phyloP scores from a whole-genome alignment of 2,888 invertebrate species.

The Synanthedon formicaeformis region DNA sequence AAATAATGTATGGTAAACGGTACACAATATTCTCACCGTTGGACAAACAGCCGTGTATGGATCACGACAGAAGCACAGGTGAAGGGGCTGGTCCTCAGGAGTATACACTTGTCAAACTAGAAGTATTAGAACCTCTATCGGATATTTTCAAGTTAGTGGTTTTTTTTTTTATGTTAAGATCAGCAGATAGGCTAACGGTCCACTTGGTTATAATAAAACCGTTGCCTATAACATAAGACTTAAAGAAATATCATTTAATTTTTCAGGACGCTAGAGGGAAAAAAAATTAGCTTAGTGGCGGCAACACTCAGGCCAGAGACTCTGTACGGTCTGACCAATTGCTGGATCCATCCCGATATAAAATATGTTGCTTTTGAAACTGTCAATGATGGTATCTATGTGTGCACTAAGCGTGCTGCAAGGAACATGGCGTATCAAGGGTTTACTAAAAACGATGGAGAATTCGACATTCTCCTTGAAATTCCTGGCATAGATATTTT shows the following conservation, averaged over 20 bases:
- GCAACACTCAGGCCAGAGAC: constrained; percentile 99
- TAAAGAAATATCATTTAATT: neutral
- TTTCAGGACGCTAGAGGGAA: constrained; percentile 63
- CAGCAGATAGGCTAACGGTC: too few species aligned
- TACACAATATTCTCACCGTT: constrained; percentile 96
- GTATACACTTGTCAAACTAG: constrained; percentile 96
- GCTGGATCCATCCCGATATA: constrained; percentile 97
- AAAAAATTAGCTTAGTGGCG: constrained; percentile 87
- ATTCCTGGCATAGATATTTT: constrained; percentile 82
- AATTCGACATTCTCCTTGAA: constrained; percentile 77
- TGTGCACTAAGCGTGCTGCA: constrained; percentile 90
- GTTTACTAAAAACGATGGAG: constrained; percentile 84
- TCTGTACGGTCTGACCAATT: constrained; percentile 99
- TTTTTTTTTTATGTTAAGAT: neutral
- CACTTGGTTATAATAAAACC: too few species aligned
- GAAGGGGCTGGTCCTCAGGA: constrained; percentile 99
- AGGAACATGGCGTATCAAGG: constrained; percentile 97
- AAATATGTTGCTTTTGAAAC: constrained; percentile 89
- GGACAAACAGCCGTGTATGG: constrained; percentile 99
- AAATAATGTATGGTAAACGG: constrained; percentile 96
- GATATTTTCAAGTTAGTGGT: constrained; percentile 73
- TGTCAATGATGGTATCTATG: constrained; percentile 80
- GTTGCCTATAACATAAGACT: neutral
- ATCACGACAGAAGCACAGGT: constrained; percentile 95
- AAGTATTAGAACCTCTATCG: constrained; percentile 80